These are phyloP conservation scores for Tautogolabrus adspersus DNA, from an alignment of 2,113 vertebrate species.

Conservation along the genomic window DNA sequence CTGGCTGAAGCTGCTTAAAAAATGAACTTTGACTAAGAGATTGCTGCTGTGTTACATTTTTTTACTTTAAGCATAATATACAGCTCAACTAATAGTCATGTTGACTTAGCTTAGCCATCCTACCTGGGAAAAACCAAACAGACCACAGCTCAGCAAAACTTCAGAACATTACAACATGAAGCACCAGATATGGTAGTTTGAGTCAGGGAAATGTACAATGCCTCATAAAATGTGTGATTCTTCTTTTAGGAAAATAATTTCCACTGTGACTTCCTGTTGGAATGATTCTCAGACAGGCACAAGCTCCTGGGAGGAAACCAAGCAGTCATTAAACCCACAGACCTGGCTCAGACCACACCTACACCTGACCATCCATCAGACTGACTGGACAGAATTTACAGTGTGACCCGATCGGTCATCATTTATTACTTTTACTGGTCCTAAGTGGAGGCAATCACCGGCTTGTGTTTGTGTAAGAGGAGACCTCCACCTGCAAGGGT, in stretches of 20 bases:
- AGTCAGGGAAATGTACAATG: conserved; percentile 67
- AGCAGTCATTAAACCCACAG: conserved; percentile 71
- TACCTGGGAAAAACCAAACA: conserved; percentile 45
- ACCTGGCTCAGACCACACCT: conserved; percentile 69
- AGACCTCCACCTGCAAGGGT: conserved; percentile 81
- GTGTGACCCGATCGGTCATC: conserved; percentile 78
- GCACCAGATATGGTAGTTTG: conserved; percentile 56
- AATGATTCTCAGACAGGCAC: conserved; percentile 69
- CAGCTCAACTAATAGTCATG: conserved; percentile 25
- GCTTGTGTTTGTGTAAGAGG: conserved; percentile 81
- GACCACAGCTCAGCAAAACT: conserved; percentile 58
- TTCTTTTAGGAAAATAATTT: conserved; percentile 51
- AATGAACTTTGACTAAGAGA: conserved; percentile 28
- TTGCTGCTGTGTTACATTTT: conserved; percentile 29
- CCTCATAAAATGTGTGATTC: conserved; percentile 68
- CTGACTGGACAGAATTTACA: conserved; percentile 80
- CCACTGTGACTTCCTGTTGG: conserved; percentile 67
- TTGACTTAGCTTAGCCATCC: conserved; percentile 56
- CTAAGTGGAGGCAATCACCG: conserved; percentile 78
- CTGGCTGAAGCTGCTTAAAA: conserved; percentile 4
- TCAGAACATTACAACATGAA: conserved; percentile 64
- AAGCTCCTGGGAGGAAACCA: conserved; percentile 68
- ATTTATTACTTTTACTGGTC: conserved; percentile 84
- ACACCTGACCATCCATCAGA: conserved; percentile 74
- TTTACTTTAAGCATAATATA: conserved; percentile 36